Evolutionary conservation across 2,888 invertebrate genomes (phyloP).

Genomic region (Cantharis flavilabris): DNA sequence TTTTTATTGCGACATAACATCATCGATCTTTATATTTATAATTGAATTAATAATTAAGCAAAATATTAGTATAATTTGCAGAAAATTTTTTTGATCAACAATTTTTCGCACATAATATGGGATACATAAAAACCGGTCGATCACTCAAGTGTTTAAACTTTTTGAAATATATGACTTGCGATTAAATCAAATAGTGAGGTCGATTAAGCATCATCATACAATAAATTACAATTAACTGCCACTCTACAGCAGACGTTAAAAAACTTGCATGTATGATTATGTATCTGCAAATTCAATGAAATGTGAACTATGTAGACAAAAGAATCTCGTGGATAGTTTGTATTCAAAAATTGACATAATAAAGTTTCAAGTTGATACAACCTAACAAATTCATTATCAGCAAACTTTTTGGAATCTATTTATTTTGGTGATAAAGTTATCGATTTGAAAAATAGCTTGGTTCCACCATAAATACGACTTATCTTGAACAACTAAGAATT

Average conservation of each 20-base stretch:
- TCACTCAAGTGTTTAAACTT: not conserved
- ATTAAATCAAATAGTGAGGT: not conserved
- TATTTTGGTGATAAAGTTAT: not conserved
- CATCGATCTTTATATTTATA: not conserved
- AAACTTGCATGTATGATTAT: conserved; percentile 20
- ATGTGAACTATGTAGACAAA: conserved; percentile 17
- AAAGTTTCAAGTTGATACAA: not conserved
- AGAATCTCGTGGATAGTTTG: not conserved
- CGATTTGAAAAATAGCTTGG: conserved; percentile 1
- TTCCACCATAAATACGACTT: not conserved
- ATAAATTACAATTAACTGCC: conserved; percentile 28
- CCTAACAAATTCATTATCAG: not conserved
- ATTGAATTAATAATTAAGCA: not conserved
- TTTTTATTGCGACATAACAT: not conserved
- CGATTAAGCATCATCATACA: conserved; percentile 20
- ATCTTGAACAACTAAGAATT: not conserved
- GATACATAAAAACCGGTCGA: not conserved
- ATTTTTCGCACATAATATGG: not conserved
- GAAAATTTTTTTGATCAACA: not conserved
- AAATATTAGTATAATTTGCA: not conserved
- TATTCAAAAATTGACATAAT: not conserved
- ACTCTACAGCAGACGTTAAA: conserved; percentile 17
- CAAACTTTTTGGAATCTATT: not conserved
- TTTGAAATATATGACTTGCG: not conserved
- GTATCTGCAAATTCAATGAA: conserved; percentile 4